Percentiles rank a stretch among this genome's conserved stretches.
These are phyloP conservation scores for Halictus rubicundus DNA, from an alignment of 1,140 invertebrate genomes.

Conservation along the genomic window DNA sequence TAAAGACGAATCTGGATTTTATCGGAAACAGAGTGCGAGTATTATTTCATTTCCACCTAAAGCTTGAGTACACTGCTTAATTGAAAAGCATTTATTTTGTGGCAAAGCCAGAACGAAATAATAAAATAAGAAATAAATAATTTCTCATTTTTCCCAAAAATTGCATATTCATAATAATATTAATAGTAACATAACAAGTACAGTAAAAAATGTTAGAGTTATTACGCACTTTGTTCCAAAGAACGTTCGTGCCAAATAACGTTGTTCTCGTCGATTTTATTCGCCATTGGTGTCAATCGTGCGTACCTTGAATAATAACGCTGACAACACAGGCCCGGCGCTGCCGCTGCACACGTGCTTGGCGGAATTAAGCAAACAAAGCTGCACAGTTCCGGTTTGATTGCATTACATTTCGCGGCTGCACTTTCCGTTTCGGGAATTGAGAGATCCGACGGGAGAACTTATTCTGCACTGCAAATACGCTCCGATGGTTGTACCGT, in stretches of 20 bases:
- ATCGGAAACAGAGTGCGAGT: too few species aligned
- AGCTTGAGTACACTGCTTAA: too few species aligned
- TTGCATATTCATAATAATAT: too few species aligned
- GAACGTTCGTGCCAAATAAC: background rate
- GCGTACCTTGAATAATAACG: background rate
- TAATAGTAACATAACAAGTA: too few species aligned
- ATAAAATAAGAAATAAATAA: too few species aligned
- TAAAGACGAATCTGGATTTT: too few species aligned
- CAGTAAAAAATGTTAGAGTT: too few species aligned
- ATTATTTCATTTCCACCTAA: too few species aligned
- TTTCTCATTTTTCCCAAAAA: too few species aligned
- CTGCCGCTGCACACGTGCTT: background rate
- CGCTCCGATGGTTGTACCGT: slow-evolving; percentile 16
- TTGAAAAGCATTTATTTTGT: too few species aligned
- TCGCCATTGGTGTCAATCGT: background rate
- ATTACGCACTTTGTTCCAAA: too few species aligned
- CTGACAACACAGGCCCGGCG: background rate
- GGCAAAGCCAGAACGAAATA: too few species aligned
- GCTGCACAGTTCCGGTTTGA: background rate
- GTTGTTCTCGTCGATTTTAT: background rate
- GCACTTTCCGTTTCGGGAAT: background rate
- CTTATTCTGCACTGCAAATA: slow-evolving; percentile 34
- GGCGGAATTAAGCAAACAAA: background rate
- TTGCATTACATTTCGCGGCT: background rate
- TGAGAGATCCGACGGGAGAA: background rate